Conservation (phyloP, 1,140 invertebrate genomes). For the Drosophila micromelanica region DNA sequence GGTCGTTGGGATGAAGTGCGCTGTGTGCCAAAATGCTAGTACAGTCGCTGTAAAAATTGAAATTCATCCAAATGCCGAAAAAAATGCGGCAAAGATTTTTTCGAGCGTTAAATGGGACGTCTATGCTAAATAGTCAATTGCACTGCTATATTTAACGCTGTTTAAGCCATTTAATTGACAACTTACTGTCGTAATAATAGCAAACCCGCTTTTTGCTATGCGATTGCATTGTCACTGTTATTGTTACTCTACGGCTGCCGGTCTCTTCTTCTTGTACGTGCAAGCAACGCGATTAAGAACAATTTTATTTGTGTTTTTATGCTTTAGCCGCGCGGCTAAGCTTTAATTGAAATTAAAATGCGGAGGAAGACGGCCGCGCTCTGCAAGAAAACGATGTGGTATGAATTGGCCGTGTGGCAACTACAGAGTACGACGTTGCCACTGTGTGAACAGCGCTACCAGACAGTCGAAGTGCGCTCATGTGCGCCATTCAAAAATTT, state of each 20-base stretch:
- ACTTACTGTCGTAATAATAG: conserved; percentile 99
- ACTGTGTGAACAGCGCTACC: neutral
- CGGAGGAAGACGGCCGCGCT: conserved; percentile 23
- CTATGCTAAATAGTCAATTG: too few species aligned
- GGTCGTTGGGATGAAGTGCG: conserved; percentile 58
- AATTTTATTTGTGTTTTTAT: neutral
- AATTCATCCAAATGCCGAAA: conserved; percentile 46
- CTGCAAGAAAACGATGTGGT: conserved; percentile 26
- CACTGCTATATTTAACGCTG: neutral
- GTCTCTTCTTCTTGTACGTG: neutral
- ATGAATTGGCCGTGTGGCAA: conserved; percentile 13
- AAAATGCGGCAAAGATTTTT: neutral
- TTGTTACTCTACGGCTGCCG: neutral
- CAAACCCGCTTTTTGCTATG: conserved; percentile 97
- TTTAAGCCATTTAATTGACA: neutral
- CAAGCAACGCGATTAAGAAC: neutral
- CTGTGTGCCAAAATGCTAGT: conserved; percentile 63
- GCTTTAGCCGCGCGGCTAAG: neutral
- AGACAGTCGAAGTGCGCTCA: neutral
- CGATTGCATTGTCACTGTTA: conserved; percentile 86
- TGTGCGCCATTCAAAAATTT: neutral
- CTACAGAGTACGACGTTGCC: conserved; percentile 13
- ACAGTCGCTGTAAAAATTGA: conserved; percentile 78
- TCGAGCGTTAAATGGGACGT: too few species aligned
- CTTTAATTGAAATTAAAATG: conserved; percentile 2